Evolutionary conservation across 2,888 invertebrate species (phyloP), one percentile per base, ranked within the genome.

Genomic region (Oconnorella tubifera): DNA sequence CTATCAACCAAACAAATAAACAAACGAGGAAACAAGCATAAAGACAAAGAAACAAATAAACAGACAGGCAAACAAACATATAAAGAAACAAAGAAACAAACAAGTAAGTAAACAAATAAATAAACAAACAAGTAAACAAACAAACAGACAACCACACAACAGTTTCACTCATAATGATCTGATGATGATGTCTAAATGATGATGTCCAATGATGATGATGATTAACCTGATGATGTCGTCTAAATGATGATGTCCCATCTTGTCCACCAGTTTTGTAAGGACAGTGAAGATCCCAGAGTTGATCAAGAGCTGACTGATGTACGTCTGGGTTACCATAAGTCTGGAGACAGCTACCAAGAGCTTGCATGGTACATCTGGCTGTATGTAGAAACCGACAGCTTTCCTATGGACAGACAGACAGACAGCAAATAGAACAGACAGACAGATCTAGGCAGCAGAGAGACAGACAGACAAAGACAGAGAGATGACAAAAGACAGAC

Each of bases 361-460:
- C 70, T 28, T 66, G 66, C 48, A 81, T 77, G n/a, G 80, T 75
- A 66, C 78, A 76, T 3, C 64, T 68, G 1, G 81, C 81, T 72
- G 77, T 78, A 68, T 80, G 79, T 28, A 77, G 73, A 74, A 81
- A 80, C 55, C 80, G 73, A 59, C 78, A 78, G 64, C 81, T 81
- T 68, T 81, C 81, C 81, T 81, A 73, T n/a, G 40, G 10, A 19
- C 40, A 19, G 10, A 40, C 10, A 40, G 40, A 40, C 19, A 40
- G 10, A 40, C 40, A 40, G 40, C 40, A 40, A 14, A 19, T 14
- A 10, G 19, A 10, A 19, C 40, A 40, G 10, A 40, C 40, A 40
- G 40, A 40, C 40, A 14, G 40, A 40, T 40, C 10, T 10, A 40
- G 40, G 40, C n/a, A n/a, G n/a, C n/a, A n/a, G 40, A 19, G 40